Evolutionary conservation across 2,113 vertebrate species (phyloP).

Genomic region (Apteryx owenii): DNA sequence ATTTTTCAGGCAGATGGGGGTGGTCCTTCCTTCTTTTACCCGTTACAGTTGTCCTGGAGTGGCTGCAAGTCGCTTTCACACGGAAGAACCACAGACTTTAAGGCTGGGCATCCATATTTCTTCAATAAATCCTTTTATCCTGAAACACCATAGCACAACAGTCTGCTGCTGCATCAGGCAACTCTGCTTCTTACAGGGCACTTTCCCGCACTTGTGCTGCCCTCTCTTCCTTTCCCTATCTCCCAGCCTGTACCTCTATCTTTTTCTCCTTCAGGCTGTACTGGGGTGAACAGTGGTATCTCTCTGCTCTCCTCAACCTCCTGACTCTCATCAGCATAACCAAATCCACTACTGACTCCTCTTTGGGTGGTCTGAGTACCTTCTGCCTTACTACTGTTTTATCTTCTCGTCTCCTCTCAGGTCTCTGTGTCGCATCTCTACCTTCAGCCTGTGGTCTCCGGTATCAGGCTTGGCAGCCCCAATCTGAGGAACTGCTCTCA

Average conservation of each 20-base stretch:
- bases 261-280: not conserved
- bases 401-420: not conserved
- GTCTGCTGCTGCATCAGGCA: not conserved
- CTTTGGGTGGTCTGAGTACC: not conserved
- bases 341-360: not conserved
- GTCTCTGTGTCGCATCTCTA: not conserved
- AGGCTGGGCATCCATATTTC: not conserved
- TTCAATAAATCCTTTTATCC: not conserved
- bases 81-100: not conserved
- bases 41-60: not conserved
- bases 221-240: not conserved
- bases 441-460: not conserved
- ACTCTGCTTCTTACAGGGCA: not conserved
- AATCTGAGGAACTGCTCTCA: not conserved
- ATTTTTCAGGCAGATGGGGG: conserved; percentile 4
- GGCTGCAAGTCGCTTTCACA: not conserved
- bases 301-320: not conserved
- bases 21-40: not conserved
- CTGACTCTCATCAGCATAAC: not conserved
- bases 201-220: not conserved
- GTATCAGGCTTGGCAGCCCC: not conserved
- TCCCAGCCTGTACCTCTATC: not conserved
- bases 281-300: not conserved
- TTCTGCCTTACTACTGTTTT: not conserved
- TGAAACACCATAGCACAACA: not conserved